Conservation (phyloP, 2,113 vertebrate species). For the Apodemus speciosus region DNA sequence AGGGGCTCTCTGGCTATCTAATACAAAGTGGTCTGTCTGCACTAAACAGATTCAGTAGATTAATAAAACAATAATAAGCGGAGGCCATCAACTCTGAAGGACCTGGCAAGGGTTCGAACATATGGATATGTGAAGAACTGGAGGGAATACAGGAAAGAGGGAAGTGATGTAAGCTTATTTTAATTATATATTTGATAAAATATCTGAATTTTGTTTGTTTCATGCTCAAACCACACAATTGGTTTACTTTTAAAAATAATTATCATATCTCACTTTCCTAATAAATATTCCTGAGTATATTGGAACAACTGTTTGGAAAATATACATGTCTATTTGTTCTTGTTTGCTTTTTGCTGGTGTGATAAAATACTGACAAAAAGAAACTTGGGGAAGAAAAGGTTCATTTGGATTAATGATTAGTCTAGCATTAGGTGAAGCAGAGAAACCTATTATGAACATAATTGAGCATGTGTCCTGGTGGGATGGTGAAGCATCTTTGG, state of each 20-base stretch:
- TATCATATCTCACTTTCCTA: not conserved
- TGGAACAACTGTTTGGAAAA: not conserved
- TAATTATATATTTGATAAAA: not conserved
- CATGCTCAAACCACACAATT: no score
- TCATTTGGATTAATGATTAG: not conserved
- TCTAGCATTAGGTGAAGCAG: not conserved
- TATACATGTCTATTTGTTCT: not conserved
- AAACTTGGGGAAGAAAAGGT: not conserved
- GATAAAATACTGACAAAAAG: not conserved
- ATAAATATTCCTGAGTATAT: not conserved
- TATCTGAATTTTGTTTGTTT: not conserved
- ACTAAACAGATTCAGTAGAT: not conserved
- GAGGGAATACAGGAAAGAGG: not conserved
- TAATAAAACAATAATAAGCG: not conserved
- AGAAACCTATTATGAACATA: not conserved
- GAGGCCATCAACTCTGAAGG: not conserved
- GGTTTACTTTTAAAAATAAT: not conserved
- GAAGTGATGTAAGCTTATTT: not conserved
- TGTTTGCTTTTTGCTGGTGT: not conserved
- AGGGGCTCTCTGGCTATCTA: not conserved
- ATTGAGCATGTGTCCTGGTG: no score
- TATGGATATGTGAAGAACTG: not conserved
- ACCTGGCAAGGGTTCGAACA: not conserved
- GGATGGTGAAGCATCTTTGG: no score
- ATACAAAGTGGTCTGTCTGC: not conserved